Conservation (phyloP, 2,113 vertebrate genomes). For the Clarias macrocephalus region DNA sequence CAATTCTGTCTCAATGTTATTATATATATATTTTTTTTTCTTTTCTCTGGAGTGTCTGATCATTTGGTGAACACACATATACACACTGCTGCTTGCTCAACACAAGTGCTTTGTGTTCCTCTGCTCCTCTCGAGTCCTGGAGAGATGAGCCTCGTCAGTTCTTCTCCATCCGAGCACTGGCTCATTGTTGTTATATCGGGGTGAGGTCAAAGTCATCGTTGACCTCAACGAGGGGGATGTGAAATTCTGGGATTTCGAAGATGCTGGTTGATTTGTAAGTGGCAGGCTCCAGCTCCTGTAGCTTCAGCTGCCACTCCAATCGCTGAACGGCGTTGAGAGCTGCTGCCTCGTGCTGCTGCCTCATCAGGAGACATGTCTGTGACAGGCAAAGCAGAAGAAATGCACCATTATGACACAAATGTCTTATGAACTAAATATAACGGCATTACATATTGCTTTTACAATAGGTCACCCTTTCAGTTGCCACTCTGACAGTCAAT, state of each 20-base stretch:
- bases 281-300: constrained; percentile 95
- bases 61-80: constrained; percentile 35
- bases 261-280: constrained; percentile 98
- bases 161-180: background rate
- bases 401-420: background rate
- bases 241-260: constrained; percentile 97
- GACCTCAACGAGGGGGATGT: constrained; percentile 97
- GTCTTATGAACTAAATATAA: background rate
- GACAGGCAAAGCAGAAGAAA: constrained; percentile 31
- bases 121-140: constrained; percentile 25
- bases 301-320: constrained; percentile 97
- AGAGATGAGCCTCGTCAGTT: constrained; percentile 19
- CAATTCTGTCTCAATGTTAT: background rate
- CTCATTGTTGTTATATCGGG: constrained; percentile 82
- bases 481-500: too few relatives aligned
- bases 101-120: constrained; percentile 67
- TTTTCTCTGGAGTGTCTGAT: constrained; percentile 40
- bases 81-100: constrained; percentile 29
- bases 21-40: background rate
- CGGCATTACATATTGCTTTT: background rate
- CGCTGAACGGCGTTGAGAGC: constrained; percentile 96
- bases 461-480: background rate
- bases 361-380: constrained; percentile 97
- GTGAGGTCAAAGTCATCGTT: constrained; percentile 98
- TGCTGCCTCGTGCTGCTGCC: constrained; percentile 97